Conservation (phyloP, 2,113 vertebrate species). For the Tetrao urogallus region DNA sequence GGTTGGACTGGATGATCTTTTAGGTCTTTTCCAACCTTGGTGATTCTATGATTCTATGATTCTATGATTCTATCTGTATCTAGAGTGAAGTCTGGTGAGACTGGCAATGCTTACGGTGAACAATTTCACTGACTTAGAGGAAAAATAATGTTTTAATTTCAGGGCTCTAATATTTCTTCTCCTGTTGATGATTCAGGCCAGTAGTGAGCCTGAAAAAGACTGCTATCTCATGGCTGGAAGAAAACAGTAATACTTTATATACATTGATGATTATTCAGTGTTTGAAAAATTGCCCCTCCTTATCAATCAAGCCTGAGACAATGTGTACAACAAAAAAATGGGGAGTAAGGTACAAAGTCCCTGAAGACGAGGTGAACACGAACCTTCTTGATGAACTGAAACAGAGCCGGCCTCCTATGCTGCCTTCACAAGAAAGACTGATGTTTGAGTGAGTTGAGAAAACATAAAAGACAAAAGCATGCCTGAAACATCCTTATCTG, state of each 20-base stretch:
- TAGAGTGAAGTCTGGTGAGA: not conserved
- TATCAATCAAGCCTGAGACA: not conserved
- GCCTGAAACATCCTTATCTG: fast-evolving
- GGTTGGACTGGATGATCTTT: too few species aligned
- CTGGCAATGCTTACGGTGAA: not conserved
- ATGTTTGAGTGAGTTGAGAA: not conserved
- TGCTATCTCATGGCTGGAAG: not conserved
- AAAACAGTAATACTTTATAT: not conserved
- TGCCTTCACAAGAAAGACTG: not conserved
- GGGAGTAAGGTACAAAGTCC: not conserved
- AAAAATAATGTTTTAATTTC: not conserved
- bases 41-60: too few species aligned
- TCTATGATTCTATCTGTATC: too few species aligned
- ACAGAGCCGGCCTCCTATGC: not conserved
- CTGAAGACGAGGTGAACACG: not conserved
- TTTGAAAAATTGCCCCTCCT: not conserved
- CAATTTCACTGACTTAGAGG: not conserved
- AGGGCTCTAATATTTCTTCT: not conserved
- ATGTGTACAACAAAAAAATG: not conserved
- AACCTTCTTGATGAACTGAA: not conserved
- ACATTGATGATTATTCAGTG: not conserved
- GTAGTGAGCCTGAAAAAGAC: not conserved
- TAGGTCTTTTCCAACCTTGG: too few species aligned
- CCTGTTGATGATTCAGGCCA: not conserved
- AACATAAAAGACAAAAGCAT: not conserved